phyloP scores from a whole-genome alignment of 2,888 invertebrate species.

The Achlya flavicornis region DNA sequence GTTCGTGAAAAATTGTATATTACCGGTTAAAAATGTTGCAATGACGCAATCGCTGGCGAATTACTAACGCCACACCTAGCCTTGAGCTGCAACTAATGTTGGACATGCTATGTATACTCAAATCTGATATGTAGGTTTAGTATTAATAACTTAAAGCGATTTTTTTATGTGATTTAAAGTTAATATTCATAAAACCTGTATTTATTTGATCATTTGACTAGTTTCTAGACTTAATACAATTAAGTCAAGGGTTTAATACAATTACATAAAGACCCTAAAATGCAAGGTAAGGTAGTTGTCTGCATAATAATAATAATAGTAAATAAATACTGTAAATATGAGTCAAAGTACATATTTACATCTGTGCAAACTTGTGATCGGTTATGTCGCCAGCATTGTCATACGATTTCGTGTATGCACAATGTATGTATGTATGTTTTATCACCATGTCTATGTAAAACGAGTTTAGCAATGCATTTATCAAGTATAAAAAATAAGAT shows the following conservation, averaged over 20 bases:
- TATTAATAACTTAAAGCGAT: neutral
- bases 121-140: conserved; percentile 25
- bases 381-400: conserved; percentile 23
- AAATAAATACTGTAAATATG: conserved; percentile 6
- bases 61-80: conserved; percentile 44
- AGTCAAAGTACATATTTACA: conserved; percentile 22
- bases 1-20: conserved; percentile 17
- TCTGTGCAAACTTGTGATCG: conserved; percentile 40
- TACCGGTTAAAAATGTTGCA: conserved; percentile 43
- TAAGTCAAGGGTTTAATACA: no score
- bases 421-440: conserved; percentile 23
- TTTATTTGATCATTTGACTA: no score
- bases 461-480: conserved; percentile 23
- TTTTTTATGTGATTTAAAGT: neutral
- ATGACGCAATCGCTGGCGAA: conserved; percentile 50
- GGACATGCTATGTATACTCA: conserved; percentile 16
- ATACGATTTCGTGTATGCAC: conserved; percentile 29
- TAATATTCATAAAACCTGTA: neutral
- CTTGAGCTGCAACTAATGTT: conserved; percentile 45
- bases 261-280: neutral
- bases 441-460: conserved; percentile 28
- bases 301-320: no score
- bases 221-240: neutral
- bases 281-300: neutral
- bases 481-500: conserved; percentile 26